Evolutionary conservation across 2,797 vertebrate genomes (phyloP).

Genomic region (Ctenopoma kingsleyae): DNA sequence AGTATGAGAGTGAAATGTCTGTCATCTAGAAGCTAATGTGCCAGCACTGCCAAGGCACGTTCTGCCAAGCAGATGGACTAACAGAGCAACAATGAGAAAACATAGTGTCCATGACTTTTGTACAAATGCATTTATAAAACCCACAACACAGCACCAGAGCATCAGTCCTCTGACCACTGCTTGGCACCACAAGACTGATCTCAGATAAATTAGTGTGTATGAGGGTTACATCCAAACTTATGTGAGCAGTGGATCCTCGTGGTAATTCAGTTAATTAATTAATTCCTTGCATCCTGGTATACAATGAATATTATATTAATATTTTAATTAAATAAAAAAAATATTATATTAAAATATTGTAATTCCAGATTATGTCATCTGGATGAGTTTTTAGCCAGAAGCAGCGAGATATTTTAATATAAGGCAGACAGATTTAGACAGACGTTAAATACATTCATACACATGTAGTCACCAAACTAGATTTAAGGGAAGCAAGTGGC

Average conservation of each 20-base stretch:
- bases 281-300: neutral
- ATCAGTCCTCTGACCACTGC: slow-evolving; percentile 40
- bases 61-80: slow-evolving; percentile 75
- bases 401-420: too few species aligned
- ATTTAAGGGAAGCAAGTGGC: too few species aligned
- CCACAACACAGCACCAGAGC: slow-evolving; percentile 43
- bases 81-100: slow-evolving; percentile 69
- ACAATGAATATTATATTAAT: neutral
- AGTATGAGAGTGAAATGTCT: slow-evolving; percentile 60
- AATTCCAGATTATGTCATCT: too few species aligned
- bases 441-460: too few species aligned
- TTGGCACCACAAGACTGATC: slow-evolving; percentile 21
- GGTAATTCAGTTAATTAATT: neutral
- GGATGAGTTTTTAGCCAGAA: too few species aligned
- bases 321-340: too few species aligned
- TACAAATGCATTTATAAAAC: slow-evolving; percentile 54
- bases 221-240: slow-evolving; percentile 17
- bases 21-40: slow-evolving; percentile 69
- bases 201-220: slow-evolving; percentile 26
- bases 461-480: too few species aligned
- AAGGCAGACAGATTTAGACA: too few species aligned
- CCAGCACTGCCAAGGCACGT: slow-evolving; percentile 60
- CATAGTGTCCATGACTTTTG: slow-evolving; percentile 63
- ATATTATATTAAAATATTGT: too few species aligned
- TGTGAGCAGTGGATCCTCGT: neutral